Evolutionary conservation across 2,113 vertebrate genomes (phyloP), one percentile per base, ranked within the genome.

Genomic region (Caracal caracal): DNA sequence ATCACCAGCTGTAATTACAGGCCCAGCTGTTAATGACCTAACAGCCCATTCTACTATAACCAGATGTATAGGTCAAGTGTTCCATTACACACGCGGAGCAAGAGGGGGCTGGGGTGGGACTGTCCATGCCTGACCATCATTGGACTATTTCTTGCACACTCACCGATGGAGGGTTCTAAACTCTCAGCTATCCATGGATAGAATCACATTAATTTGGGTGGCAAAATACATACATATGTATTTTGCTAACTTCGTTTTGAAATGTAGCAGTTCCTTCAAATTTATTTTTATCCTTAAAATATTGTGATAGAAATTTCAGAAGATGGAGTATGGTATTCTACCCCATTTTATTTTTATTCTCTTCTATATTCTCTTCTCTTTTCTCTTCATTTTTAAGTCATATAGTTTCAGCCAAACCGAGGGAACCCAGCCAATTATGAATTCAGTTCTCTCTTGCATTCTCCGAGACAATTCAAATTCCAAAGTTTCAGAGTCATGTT

Each of bases 381-480:
- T 63, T 70, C 8, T 82, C 47, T 40, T 88, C 59, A 51, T 35
- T 53, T 82, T 73, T 76, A 53, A 75, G 68, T 78, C 26, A 53
- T 6, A 30, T 59, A 80, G 24, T 59, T 51, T 95, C 71, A 65
- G 26, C 15, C 53, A 86, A 91, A 75, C 19, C 9, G 20, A 66
- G 16, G 40, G 24, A 95, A 90, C 2, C 3, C 30, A 88, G 76
- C 79, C 47, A 92, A 30, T 59, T 53, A 94, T 75, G 19, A 92
- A 94, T 68, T 93, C n/a, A 68, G 24, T 26, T 93, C 12, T 93
- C 70, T 85, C 93, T 83, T 63, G n/a, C 33, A 49, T 78, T 96
- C 24, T 86, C 76, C 30, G 84, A 82, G 17, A 96, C 11, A 82
- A 92, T 0, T 56, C 24, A 89, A 66, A 37, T 91, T 63, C 61